A percentile compares a stretch with the other conserved stretches of the same genome.
Evolutionary conservation across 1,140 invertebrate species (phyloP).

Genomic region (Protaetia brevitarsis): DNA sequence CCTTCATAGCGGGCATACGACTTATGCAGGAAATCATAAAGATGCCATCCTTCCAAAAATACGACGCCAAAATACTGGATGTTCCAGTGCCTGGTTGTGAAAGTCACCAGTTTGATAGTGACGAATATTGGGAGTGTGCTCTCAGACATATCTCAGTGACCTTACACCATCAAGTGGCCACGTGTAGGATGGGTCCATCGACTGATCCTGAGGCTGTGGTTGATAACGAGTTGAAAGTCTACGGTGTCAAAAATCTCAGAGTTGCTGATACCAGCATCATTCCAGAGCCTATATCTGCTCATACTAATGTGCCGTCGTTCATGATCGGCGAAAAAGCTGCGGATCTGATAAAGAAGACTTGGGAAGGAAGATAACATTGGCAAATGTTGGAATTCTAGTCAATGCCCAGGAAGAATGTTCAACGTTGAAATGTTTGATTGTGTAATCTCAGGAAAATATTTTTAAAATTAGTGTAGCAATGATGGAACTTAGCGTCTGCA

Average conservation of each 20-base stretch:
- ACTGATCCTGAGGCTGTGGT: constrained; percentile 67
- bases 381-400: too few relatives aligned
- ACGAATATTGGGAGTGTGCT: constrained; percentile 46
- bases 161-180: constrained; percentile 62
- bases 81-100: constrained; percentile 31
- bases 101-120: constrained; percentile 30
- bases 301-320: constrained; percentile 67
- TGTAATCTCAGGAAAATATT: too few relatives aligned
- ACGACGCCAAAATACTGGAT: constrained; percentile 29
- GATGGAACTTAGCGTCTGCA: too few relatives aligned
- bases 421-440: too few relatives aligned
- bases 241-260: constrained; percentile 63
- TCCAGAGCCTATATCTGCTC: constrained; percentile 65
- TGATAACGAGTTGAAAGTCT: constrained; percentile 63
- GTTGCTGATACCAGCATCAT: constrained; percentile 75
- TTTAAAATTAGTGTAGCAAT: too few relatives aligned
- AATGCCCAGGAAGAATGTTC: too few relatives aligned
- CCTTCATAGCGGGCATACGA: constrained; percentile 48
- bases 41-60: constrained; percentile 33
- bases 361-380: constrained; percentile 41
- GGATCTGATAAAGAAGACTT: constrained; percentile 68
- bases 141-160: constrained; percentile 59
- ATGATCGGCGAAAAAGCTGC: constrained; percentile 86
- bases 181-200: constrained; percentile 71
- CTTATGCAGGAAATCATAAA: constrained; percentile 41